A percentile compares a stretch with the other conserved stretches of the same genome.
Evolutionary conservation across 1,140 invertebrate genomes (phyloP).

Genomic region (Akabosia matsudoensis): DNA sequence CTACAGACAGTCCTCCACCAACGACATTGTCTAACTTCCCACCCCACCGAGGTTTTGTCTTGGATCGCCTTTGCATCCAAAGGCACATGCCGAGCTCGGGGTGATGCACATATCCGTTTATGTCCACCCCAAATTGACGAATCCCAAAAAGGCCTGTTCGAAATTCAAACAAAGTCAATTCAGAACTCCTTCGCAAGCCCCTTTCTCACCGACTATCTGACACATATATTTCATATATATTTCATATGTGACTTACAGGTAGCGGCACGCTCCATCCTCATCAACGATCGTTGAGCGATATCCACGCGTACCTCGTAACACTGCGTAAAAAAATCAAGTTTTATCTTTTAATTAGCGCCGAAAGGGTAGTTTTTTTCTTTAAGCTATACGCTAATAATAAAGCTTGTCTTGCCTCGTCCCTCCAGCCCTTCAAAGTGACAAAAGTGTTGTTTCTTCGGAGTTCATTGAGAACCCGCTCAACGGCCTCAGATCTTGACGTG

Average conservation of each 20-base stretch:
- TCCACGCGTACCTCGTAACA: conserved; percentile 77
- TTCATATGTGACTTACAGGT: conserved; percentile 65
- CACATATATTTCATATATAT: background rate
- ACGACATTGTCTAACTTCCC: conserved; percentile 94
- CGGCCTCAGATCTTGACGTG: conserved; percentile 68
- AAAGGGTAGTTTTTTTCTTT: background rate
- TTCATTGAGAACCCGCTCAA: conserved; percentile 75
- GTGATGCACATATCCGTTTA: conserved; percentile 86
- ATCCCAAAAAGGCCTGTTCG: conserved; percentile 77
- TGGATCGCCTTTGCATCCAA: conserved; percentile 86
- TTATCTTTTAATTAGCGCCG: background rate
- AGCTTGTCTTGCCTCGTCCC: conserved; percentile 64
- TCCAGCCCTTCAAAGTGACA: conserved; percentile 76
- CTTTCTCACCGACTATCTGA: no score
- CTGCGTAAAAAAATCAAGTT: conserved; percentile 54
- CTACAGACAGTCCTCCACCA: conserved; percentile 84
- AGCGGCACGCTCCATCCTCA: conserved; percentile 88
- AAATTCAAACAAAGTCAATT: conserved; percentile 27
- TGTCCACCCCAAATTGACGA: conserved; percentile 87
- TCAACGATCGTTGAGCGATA: conserved; percentile 65
- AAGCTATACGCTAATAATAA: conserved; percentile 5
- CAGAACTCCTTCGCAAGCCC: background rate
- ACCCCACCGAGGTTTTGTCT: conserved; percentile 90
- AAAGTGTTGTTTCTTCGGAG: conserved; percentile 65
- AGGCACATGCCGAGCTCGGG: conserved; percentile 79